Percentiles rank a stretch among this genome's conserved stretches.
phyloP scores from a whole-genome alignment of 2,797 vertebrate genomes.

The Allobates femoralis region DNA sequence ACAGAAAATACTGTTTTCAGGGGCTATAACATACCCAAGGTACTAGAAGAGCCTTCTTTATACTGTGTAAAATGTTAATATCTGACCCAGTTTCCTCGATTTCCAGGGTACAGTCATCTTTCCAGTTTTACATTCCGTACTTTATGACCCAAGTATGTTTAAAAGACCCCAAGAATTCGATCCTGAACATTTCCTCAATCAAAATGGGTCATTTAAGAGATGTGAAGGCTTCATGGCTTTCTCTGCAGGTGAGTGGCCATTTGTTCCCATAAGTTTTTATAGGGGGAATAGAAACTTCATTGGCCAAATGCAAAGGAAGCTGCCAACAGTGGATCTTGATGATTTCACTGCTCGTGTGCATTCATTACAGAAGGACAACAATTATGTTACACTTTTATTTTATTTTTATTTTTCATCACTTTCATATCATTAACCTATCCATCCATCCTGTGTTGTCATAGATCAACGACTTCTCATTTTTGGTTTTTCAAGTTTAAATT shows the following conservation, averaged over 20 bases:
- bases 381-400: too few relatives aligned
- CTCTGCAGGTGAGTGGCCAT: conserved; percentile 45
- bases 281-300: too few relatives aligned
- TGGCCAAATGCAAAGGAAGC: too few relatives aligned
- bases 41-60: conserved; percentile 7
- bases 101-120: conserved; percentile 49
- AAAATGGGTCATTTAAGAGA: conserved; percentile 58
- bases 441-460: too few relatives aligned
- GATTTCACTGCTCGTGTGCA: too few relatives aligned
- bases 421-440: too few relatives aligned
- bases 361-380: too few relatives aligned
- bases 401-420: too few relatives aligned
- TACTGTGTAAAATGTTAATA: not conserved
- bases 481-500: too few relatives aligned
- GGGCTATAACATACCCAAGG: conserved; percentile 68
- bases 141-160: conserved; percentile 40
- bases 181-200: conserved; percentile 54
- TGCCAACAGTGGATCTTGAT: too few relatives aligned
- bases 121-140: conserved; percentile 41
- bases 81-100: not conserved
- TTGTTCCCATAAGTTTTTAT: not conserved
- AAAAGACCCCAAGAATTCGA: conserved; percentile 52
- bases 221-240: conserved; percentile 49
- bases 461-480: too few relatives aligned
- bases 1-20: conserved; percentile 63